Evolutionary conservation across 1,140 invertebrate genomes (phyloP), one percentile per base, ranked within the genome.

Genomic region (Neodiprion lecontei): DNA sequence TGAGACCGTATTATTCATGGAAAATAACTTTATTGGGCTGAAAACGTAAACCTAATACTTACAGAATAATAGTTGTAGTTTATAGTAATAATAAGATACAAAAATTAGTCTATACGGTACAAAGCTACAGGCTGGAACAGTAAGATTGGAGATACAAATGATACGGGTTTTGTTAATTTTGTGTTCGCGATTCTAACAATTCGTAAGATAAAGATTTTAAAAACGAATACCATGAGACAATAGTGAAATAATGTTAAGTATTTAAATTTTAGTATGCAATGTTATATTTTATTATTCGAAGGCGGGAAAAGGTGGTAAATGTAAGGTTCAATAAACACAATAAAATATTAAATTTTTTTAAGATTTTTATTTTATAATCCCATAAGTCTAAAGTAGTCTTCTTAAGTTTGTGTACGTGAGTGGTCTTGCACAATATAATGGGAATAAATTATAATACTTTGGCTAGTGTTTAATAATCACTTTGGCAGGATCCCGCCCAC

Each of bases 361-460:
- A 88, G 80, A 84, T 83, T 86, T 88, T 86, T 87, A 85, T 87
- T 88, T 87, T 86, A 86, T 87, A 88, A 86, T 87, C 84, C 86
- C 84, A 88, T 87, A 88, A 87, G 81, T 87, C 85, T 88, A 88
- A 85, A 84, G 84, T 87, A 87, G 81, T 87, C 85, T 87, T 87
- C 85, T 87, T 86, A 85, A 83, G 85, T 82, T 84, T 81, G 82
- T 86, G 82, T 86, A 85, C 79, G 84, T 85, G 83, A 86, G 81
- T 86, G 84, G 81, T 86, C 81, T 88, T 86, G 82, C 84, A 87
- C 84, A 85, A 87, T 87, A 87, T 83, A 86, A 88, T 88, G 87
- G 87, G 85, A 88, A 87, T 88, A 89, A 89, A 89, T 88, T 88
- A 88, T 87, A 89, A 88, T 88, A 88, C 87, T 88, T 88, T 87